Evolutionary conservation across 2,888 invertebrate genomes (phyloP), one percentile per base, ranked within the genome.

Genomic region (Dynastes grantii): DNA sequence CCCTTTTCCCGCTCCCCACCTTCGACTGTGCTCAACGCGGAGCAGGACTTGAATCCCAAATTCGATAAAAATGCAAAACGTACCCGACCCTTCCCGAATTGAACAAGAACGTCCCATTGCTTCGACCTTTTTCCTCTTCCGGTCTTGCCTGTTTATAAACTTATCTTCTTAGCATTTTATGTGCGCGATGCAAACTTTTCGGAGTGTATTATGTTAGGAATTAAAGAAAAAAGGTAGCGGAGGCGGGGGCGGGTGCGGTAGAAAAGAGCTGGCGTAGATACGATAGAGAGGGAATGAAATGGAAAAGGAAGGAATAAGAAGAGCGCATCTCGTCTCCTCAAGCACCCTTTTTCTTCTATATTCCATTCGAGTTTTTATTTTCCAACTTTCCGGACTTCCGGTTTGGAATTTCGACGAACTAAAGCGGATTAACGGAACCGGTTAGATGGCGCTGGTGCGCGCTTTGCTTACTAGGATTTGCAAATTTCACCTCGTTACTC

Each of bases 51-150:
- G 67, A 67, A 67, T 27, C 45, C 67, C 49, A 45, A 67, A 67
- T 67, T 77, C 77, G 70, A 77, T 77, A 77, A 77, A 77, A 77
- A 77, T 77, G 77, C 77, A 70, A 71, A 71, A 53, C 70, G 70
- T 49, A 32, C 63, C 51, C 77, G 70, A 61, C 55, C 55, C 61
- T 49, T 67, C 51, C 65, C 40, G 58, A 37, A 68, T 68, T 68
- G 68, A 68, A 51, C 58, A 58, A 58, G 73, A 73, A 58, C 73
- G 73, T 58, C 55, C 73, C 55, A 58, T 16, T 64, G 70, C 70
- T 70, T 71, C 53, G 68, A 45, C 65, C 40, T 63, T 63, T 32
- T 32, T 29, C 9, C 63, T 11, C n/a, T 32, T 55, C 55, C n/a
- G 70, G 61, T 22, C 55, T 29, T 68, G 45, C 2, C 61, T 77